These are phyloP conservation scores for Xenopus laevis DNA, from an alignment of 2,113 vertebrate genomes.

Conservation along the genomic window DNA sequence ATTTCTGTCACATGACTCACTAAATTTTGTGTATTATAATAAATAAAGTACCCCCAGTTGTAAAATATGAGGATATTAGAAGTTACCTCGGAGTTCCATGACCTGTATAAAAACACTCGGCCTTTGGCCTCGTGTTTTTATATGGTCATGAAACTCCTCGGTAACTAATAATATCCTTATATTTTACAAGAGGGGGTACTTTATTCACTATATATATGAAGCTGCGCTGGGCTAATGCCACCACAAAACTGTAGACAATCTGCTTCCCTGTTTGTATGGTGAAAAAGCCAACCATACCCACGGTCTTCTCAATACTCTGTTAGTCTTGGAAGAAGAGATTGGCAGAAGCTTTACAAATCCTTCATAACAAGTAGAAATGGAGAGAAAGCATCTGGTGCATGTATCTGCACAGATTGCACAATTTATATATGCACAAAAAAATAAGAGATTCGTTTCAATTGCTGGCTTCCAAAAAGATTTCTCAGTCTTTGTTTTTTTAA, in stretches of 20 bases:
- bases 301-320: background rate
- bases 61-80: too few relatives aligned
- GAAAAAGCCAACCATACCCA: background rate
- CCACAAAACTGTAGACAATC: background rate
- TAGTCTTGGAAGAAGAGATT: slow-evolving; percentile 8
- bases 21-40: too few relatives aligned
- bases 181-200: too few relatives aligned
- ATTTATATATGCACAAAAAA: slow-evolving; percentile 14
- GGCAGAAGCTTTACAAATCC: slow-evolving; percentile 8
- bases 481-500: background rate
- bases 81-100: too few relatives aligned
- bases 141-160: too few relatives aligned
- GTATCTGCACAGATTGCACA: slow-evolving; percentile 14
- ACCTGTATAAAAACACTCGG: too few relatives aligned
- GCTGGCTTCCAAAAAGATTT: slow-evolving; percentile 1
- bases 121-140: too few relatives aligned
- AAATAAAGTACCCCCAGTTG: too few relatives aligned
- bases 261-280: background rate
- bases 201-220: too few relatives aligned
- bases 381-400: slow-evolving; percentile 29
- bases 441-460: background rate
- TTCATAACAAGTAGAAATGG: slow-evolving; percentile 22
- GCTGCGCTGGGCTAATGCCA: background rate
- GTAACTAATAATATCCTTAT: too few relatives aligned
- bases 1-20: too few relatives aligned